These are phyloP conservation scores for Diplolepis rosae DNA, from an alignment of 2,888 invertebrate species.

Conservation along the genomic window DNA sequence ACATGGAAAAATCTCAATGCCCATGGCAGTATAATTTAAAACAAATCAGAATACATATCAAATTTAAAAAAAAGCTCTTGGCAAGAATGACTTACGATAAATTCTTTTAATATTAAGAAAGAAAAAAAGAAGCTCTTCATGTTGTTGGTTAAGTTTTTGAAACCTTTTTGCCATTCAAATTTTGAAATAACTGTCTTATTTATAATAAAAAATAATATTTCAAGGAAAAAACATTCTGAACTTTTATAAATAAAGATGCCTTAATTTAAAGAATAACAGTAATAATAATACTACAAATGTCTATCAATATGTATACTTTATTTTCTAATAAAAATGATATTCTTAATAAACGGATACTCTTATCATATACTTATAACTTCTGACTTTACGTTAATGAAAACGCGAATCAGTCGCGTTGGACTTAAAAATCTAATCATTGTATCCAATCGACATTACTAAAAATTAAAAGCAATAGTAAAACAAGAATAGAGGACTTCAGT, in stretches of 20 bases:
- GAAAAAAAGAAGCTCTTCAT: no score
- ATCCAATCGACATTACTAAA: background rate
- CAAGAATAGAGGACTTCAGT: background rate
- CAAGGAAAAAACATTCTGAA: no score
- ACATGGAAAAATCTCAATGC: constrained; percentile 92
- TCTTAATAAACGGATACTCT: constrained; percentile 59
- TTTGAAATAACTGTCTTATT: no score
- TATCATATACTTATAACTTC: constrained; percentile 40
- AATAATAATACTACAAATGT: constrained; percentile 30
- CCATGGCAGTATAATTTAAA: constrained; percentile 89
- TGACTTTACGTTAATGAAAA: background rate
- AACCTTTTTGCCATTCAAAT: no score
- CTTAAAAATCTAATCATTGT: background rate
- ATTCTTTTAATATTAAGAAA: no score
- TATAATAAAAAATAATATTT: no score
- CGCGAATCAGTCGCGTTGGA: background rate
- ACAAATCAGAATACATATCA: no score
- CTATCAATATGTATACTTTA: constrained; percentile 61
- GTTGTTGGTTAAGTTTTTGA: no score
- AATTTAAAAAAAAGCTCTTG: no score
- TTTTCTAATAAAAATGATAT: constrained; percentile 69
- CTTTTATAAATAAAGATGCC: background rate
- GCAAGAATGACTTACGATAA: no score
- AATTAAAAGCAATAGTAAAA: background rate
- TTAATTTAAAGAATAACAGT: constrained; percentile 31